Base-by-base conservation (phyloP, 1,140 invertebrate species). In the Lysiphlebus fabarum region DNA sequence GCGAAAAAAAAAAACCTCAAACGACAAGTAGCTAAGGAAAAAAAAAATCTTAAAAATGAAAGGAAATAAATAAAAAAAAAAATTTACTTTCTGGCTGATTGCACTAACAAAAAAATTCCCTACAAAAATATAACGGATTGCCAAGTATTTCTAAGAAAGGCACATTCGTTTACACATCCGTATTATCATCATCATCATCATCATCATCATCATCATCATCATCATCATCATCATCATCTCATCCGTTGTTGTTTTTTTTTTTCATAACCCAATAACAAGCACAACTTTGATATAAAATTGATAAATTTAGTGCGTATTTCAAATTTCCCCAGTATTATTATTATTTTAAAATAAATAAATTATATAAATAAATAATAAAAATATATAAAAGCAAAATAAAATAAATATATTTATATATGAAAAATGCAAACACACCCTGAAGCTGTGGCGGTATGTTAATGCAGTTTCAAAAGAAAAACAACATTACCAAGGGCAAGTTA, bases 81-180 rank as follows among this genome's bases (percentile, higher is more conserved):
- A 26, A 26, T 26, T 26, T 26, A 26, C 17, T 55, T 53, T 54
- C 53, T 62, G 53, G 45, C 50, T 54, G 48, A 42, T 43, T 58
- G 37, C 38, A 50, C 34, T 2, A 1, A 26, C 17, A 26, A 26
- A 4, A 26, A 12, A 44, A n/a, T n/a, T 43, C 37, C 12, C 14
- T 5, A 38, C 34, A 57, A 61, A 56, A 61, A 38, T 56, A 38
- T 56, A 59, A 47, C 58, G 44, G 53, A 60, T 49, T 45, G 37
- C 34, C 9, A 34, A 11, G 7, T 44, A 53, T 42, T 60, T 60
- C 53, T 40, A 9, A 55, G 37, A 55, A 60, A 58, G 10, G 9
- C 43, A 6, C 47, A 26, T 26, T 7, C 45, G 44, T 36, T 12
- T 45, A 42, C 50, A 40, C 50, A 53, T 53, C 56, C 17, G 44